Evolutionary conservation across 2,888 invertebrate genomes (phyloP).

Genomic region (Scaptomyza tumidula): DNA sequence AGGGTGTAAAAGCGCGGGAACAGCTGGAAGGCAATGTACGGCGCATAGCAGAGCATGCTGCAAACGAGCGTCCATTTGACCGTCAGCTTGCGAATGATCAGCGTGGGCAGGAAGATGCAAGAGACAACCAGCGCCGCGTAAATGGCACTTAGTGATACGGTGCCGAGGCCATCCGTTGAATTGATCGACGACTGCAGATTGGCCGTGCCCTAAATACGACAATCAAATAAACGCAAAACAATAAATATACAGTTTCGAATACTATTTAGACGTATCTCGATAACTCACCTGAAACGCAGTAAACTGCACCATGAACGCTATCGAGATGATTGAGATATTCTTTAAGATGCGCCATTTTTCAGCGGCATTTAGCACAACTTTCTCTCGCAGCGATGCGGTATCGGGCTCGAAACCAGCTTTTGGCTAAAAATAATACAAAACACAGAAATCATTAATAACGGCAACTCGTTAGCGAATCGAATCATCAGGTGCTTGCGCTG

Average conservation of each 20-base stretch:
- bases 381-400: slow-evolving; percentile 89
- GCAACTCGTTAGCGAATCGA: slow-evolving; percentile 7
- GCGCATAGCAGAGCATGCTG: slow-evolving; percentile 96
- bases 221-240: not conserved
- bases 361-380: slow-evolving; percentile 90
- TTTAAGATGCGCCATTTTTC: slow-evolving; percentile 97
- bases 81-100: slow-evolving; percentile 95
- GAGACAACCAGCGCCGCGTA: slow-evolving; percentile 97
- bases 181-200: slow-evolving; percentile 97
- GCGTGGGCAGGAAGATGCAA: slow-evolving; percentile 97
- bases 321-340: slow-evolving; percentile 95
- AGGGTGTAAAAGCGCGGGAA: slow-evolving; percentile 96
- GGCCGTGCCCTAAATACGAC: slow-evolving; percentile 94
- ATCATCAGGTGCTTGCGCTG: slow-evolving; percentile 1
- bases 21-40: slow-evolving; percentile 97
- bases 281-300: slow-evolving; percentile 90
- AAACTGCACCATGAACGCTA: slow-evolving; percentile 97
- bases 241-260: not conserved
- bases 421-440: slow-evolving; percentile 74
- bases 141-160: slow-evolving; percentile 94
- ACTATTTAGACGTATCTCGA: not conserved
- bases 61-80: slow-evolving; percentile 98
- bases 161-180: slow-evolving; percentile 94
- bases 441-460: slow-evolving; percentile 25
- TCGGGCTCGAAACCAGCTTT: slow-evolving; percentile 85